Conservation (phyloP, 1,140 invertebrate genomes). For the Scylla paramamosain region DNA sequence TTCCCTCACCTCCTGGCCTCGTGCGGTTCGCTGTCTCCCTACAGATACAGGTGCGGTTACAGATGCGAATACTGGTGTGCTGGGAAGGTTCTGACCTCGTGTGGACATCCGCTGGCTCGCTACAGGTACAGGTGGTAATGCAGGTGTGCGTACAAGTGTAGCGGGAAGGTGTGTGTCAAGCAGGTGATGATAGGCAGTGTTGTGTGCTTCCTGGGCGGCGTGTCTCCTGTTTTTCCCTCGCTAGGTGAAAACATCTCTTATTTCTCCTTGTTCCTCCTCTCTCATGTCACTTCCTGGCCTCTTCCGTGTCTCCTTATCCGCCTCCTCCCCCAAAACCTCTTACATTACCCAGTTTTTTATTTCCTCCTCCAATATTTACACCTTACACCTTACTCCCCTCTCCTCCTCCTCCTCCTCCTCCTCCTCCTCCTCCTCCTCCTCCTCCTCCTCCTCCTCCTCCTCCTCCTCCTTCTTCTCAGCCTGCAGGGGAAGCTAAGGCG, state of each 20-base stretch:
- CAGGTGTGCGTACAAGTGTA: neutral
- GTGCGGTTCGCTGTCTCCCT: neutral
- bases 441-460: slow-evolving; percentile 21
- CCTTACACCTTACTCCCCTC: neutral
- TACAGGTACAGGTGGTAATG: neutral
- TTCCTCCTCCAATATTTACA: neutral
- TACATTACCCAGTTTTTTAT: neutral
- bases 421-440: neutral
- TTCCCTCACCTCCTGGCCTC: neutral
- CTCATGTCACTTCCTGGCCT: neutral
- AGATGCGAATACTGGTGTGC: no score
- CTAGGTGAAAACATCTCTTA: neutral
- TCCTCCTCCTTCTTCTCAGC: neutral
- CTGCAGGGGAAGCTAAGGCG: neutral
- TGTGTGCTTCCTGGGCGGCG: neutral
- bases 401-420: slow-evolving; percentile 24
- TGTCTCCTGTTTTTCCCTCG: neutral
- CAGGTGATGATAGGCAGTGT: neutral
- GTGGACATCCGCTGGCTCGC: no score
- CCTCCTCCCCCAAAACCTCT: neutral
- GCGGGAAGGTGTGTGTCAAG: neutral
- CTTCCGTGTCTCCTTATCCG: neutral
- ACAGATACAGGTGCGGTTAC: neutral
- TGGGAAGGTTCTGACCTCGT: no score
- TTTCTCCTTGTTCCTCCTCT: slow-evolving; percentile 6